Conservation (phyloP, 1,140 invertebrate species). For the Bombus ignitus region DNA sequence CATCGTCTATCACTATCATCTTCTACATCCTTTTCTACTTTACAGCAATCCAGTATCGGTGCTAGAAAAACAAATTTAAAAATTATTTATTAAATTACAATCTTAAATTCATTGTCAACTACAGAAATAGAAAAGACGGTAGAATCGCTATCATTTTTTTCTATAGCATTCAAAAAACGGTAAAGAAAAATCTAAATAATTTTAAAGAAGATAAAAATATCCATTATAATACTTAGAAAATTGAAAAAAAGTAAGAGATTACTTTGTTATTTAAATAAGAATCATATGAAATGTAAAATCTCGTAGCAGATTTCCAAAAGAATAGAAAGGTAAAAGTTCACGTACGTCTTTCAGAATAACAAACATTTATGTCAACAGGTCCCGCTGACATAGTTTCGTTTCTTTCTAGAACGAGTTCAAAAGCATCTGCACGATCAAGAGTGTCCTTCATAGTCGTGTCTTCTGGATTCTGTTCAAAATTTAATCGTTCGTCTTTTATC, state of each 20-base stretch:
- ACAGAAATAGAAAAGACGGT: background rate
- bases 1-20: conserved; percentile 12
- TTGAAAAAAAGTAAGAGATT: background rate
- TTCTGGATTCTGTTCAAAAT: conserved; percentile 23
- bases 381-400: background rate
- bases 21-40: too few species aligned
- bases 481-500: background rate
- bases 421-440: background rate
- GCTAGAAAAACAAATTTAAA: background rate
- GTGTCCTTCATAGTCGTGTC: conserved; percentile 3
- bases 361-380: background rate
- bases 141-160: background rate
- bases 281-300: background rate
- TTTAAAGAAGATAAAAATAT: background rate
- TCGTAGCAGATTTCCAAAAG: background rate
- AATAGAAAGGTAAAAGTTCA: background rate
- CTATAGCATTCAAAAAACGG: too few species aligned
- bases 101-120: background rate
- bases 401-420: background rate
- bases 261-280: background rate
- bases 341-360: background rate
- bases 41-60: background rate
- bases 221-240: background rate
- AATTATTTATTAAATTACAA: background rate
- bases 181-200: background rate